Evolutionary conservation across 64 coral and sea anemone species (phyloP).

Genomic region (Orbicella faveolata): DNA sequence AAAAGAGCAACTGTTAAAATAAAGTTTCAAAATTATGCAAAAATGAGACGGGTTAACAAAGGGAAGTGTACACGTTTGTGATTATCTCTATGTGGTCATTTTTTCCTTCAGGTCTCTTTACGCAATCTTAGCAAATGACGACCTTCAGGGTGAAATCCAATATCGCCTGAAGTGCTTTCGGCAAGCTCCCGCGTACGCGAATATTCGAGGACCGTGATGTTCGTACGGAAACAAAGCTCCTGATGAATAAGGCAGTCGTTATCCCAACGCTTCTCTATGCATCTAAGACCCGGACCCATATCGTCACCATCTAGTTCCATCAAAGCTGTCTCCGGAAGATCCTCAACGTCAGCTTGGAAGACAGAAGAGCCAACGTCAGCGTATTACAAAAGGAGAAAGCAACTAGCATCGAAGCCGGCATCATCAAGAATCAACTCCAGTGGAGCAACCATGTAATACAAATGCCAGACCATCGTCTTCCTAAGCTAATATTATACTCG

Average conservation of each 20-base stretch:
- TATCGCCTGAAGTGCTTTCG: neutral
- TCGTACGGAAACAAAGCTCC: neutral
- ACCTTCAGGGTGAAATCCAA: neutral
- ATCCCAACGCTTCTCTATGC: conserved; percentile 26
- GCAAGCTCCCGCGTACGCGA: neutral
- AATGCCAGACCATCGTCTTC: neutral
- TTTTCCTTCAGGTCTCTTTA: no score
- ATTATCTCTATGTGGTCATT: no score
- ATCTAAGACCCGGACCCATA: conserved; percentile 10
- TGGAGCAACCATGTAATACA: conserved; percentile 31
- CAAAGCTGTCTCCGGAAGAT: conserved; percentile 17
- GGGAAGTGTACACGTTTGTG: no score
- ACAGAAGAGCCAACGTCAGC: neutral
- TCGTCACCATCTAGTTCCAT: conserved; percentile 33
- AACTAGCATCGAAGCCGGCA: conserved; percentile 15
- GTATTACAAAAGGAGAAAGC: conserved; percentile 1
- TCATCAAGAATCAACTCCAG: conserved; percentile 23
- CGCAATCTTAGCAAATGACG: no score
- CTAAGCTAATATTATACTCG: neutral
- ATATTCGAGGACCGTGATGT: conserved; percentile 1
- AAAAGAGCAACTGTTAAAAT: no score
- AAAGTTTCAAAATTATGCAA: no score
- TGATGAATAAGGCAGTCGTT: conserved; percentile 26
- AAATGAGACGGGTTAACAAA: no score
- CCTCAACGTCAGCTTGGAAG: conserved; percentile 20